phyloP scores from a whole-genome alignment of 2,797 vertebrate genomes.

The Diglossa cyanea region DNA sequence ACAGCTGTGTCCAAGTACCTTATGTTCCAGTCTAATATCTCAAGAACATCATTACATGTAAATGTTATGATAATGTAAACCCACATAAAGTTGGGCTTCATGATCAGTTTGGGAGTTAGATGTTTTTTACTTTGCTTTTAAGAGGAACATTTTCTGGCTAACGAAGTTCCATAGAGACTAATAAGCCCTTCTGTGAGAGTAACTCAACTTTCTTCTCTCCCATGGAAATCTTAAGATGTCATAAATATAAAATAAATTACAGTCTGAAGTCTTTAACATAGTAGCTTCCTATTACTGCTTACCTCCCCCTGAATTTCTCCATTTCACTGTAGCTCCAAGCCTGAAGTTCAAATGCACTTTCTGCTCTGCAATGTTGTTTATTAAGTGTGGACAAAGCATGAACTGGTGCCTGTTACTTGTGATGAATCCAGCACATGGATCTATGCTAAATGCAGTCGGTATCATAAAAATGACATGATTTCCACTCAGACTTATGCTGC shows the following conservation, averaged over 20 bases:
- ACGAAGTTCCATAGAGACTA: neutral
- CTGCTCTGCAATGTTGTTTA: neutral
- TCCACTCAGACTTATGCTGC: neutral
- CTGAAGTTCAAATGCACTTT: neutral
- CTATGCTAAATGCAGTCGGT: neutral
- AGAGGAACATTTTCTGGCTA: neutral
- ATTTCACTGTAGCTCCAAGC: neutral
- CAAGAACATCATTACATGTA: neutral
- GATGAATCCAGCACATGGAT: neutral
- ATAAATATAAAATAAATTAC: neutral
- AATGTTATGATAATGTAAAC: neutral
- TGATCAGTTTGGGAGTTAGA: accelerated
- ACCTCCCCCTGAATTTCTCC: neutral
- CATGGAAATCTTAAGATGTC: neutral
- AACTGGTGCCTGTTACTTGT: neutral
- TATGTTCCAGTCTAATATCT: neutral
- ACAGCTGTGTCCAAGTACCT: neutral
- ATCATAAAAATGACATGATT: neutral
- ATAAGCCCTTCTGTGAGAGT: neutral
- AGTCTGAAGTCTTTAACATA: neutral
- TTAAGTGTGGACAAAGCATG: neutral
- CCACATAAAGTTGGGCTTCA: neutral
- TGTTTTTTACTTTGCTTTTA: neutral
- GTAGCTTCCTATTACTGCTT: neutral
- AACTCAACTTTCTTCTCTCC: neutral